Evolutionary conservation across 1,140 invertebrate species (phyloP), one percentile per base, ranked within the genome.

Genomic region (Drosophila watanabei): DNA sequence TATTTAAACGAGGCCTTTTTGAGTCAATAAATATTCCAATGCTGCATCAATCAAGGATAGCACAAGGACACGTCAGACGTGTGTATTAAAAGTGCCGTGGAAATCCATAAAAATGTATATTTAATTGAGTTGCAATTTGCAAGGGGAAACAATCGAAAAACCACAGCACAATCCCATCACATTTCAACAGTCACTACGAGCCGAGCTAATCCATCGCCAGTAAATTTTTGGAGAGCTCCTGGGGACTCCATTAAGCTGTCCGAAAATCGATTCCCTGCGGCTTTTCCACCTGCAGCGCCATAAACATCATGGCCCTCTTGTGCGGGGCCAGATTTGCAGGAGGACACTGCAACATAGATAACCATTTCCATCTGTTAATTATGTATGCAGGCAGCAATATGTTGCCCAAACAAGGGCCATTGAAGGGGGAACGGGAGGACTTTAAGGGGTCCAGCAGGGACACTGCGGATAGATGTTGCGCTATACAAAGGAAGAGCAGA

Each of bases 191-290:
- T 6, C 35, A 60, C 33, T 57, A 41, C 35, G 24, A 43, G 18
- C 30, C 13, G 30, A 14, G 54, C 68, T 72, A 73, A 72, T 71
- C 52, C 54, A 8, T 43, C 43, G 54, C 18, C 54, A 24, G 68
- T 61, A 61, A 45, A 73, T 43, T 73, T 73, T 52, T 18, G 10
- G 18, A 32, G 24, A 43, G 56, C 52, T 72, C 5, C 32, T 41
- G 5, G 5, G 37, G 32, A 48, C 41, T 56, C 28, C 49, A 48
- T 49, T 49, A 49, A 18, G 33, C 54, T 11, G 37, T 13, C 30
- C 32, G 37, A 60, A 75, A 73, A 75, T 73, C 71, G 69, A 75
- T 75, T 73, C 37, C 37, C 32, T 18, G 68, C 28, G 65, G 69
- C 20, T 48, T 56, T 70, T 14, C 35, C 30, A 24, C 65, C 43